Percentiles rank a stretch among this genome's conserved stretches.
phyloP scores from a whole-genome alignment of 1,140 invertebrate genomes.

The Nomia melanderi region DNA sequence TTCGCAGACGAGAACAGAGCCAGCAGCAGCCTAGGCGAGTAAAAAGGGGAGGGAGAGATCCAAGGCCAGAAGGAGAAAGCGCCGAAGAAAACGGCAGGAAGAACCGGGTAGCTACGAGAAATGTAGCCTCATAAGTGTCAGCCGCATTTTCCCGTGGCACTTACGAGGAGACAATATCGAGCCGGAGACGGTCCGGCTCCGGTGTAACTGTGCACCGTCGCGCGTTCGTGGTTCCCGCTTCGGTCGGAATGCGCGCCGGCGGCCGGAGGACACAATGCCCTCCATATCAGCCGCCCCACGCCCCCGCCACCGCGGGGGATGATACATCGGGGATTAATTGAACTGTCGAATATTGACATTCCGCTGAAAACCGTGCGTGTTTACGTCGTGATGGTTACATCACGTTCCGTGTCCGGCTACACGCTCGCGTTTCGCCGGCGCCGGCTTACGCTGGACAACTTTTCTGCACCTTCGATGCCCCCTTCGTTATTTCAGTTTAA shows the following conservation, averaged over 20 bases:
- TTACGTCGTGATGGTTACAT: conserved; percentile 38
- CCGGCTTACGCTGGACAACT: too few relatives aligned
- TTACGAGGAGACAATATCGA: conserved; percentile 47
- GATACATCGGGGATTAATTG: conserved; percentile 63
- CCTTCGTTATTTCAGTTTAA: too few relatives aligned
- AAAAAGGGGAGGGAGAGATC: background rate
- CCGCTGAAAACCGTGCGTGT: conserved; percentile 51
- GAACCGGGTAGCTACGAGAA: conserved; percentile 7
- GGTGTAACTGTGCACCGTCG: conserved; percentile 7
- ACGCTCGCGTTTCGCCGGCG: background rate
- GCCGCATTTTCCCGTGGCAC: conserved; percentile 41
- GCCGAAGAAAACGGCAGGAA: background rate
- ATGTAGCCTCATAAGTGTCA: conserved; percentile 52
- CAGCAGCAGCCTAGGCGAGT: too few relatives aligned
- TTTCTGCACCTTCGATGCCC: too few relatives aligned
- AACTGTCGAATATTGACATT: conserved; percentile 67
- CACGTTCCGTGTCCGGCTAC: background rate
- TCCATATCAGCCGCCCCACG: conserved; percentile 18
- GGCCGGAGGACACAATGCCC: conserved; percentile 12
- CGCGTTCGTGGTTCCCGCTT: conserved; percentile 30
- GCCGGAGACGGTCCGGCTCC: background rate
- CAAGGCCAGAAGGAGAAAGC: background rate
- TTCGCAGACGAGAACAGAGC: background rate
- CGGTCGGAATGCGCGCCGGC: conserved; percentile 25
- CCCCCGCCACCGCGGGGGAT: conserved; percentile 36